Base-by-base conservation (phyloP, 2,797 vertebrate genomes). In the Malacoraja senta region DNA sequence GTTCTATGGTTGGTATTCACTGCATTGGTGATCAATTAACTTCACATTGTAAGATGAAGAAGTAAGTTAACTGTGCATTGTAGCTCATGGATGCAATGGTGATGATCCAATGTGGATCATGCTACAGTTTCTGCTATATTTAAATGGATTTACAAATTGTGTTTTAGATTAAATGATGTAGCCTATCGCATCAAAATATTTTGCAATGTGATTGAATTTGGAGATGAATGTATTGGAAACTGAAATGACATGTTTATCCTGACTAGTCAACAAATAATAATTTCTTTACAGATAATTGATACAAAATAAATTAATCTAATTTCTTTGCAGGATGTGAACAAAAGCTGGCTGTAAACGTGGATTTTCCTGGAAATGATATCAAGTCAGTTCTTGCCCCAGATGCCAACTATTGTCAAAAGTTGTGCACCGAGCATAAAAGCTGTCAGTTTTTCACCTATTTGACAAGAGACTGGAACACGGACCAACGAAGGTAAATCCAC, bases 321-420 rank as follows among this genome's bases (percentile, higher is more conserved):
- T 86, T 86, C 1, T 10, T 86, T 65, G 12, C 29, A 86, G 83
- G 58, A 63, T 86, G 83, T 63, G 29, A 1, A 65, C 29, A 15
- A 17, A 29, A 63, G 7, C 29, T 63, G 29, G 4, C n/a, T 8
- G 3, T 6, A 32, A 19, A 86, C 0, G 3, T 63, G 2, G 83
- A 86, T 63, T 86, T 61, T 32, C 58, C 58, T 86, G 83, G 83
- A 86, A 86, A 86, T 86, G 83, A 86, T 29, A 63, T 86, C 61
- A 29, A 63, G 29, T 63, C 26, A 17, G 83, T 86, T 58, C 12
- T 15, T 63, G 58, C 83, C 13, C 83, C 83, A 17, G 83, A 86
- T 15, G 83, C 13, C 29, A n/a, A 86, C 10, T 86, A 63, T 6
- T 86, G 83, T 8, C 83, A 32, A 63, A 86, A 86, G n/a, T 26